phyloP scores from a whole-genome alignment of 2,888 invertebrate genomes.

The Heliothis peltigera region DNA sequence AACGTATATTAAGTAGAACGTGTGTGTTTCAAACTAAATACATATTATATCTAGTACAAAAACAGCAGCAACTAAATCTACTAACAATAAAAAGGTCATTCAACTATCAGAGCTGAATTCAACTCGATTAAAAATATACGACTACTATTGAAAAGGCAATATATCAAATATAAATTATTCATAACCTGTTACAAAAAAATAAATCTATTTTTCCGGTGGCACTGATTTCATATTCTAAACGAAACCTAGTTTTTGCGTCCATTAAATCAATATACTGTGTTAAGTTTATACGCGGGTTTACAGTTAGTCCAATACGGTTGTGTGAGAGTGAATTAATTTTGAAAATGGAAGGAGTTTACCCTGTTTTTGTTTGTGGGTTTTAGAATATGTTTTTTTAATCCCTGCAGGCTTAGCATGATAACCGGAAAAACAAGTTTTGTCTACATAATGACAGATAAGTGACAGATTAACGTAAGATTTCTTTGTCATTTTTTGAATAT shows the following conservation, averaged over 20 bases:
- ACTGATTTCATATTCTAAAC: constrained; percentile 37
- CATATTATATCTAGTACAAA: too few species aligned
- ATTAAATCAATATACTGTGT: constrained; percentile 28
- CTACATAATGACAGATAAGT: too few species aligned
- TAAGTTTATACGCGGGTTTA: neutral
- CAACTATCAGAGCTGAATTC: constrained; percentile 13
- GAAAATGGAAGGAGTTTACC: neutral
- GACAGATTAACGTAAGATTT: too few species aligned
- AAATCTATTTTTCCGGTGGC: constrained; percentile 35
- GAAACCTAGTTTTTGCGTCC: constrained; percentile 33
- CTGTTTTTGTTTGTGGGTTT: neutral
- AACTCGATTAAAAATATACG: constrained; percentile 33
- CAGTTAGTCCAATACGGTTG: constrained; percentile 4
- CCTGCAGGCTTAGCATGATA: too few species aligned
- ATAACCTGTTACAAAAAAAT: constrained; percentile 22
- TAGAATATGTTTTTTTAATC: too few species aligned
- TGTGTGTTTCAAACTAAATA: neutral
- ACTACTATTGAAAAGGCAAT: constrained; percentile 19
- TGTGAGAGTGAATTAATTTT: constrained; percentile 9
- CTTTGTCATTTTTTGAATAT: too few species aligned
- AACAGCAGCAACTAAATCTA: constrained; percentile 7
- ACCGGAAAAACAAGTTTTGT: too few species aligned
- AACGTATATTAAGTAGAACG: too few species aligned
- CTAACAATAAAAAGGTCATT: constrained; percentile 4
- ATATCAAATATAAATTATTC: constrained; percentile 33